Conservation (phyloP, 2,888 invertebrate genomes). For the Helleia helle region DNA sequence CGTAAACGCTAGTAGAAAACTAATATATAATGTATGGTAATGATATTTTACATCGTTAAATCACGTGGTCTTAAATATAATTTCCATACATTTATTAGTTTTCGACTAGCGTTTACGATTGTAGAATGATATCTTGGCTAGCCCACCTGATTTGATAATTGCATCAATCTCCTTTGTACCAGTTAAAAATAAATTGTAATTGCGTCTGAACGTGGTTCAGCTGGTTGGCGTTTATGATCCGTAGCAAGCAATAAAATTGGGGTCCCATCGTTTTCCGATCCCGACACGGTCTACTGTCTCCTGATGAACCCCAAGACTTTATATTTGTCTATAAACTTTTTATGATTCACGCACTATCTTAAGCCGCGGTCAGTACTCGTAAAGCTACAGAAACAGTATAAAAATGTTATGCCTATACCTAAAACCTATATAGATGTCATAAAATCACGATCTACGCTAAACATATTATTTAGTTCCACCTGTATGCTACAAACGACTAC, state of each 20-base stretch:
- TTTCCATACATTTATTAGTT: no score
- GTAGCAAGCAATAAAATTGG: conserved; percentile 69
- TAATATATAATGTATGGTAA: no score
- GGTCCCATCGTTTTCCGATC: conserved; percentile 62
- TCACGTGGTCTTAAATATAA: no score
- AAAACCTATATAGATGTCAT: not conserved
- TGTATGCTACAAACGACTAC: no score
- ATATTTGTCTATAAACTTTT: conserved; percentile 59
- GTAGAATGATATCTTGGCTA: no score
- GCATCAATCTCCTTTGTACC: no score
- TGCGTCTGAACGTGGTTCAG: conserved; percentile 44
- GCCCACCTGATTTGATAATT: no score
- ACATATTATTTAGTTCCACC: no score
- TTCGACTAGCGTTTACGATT: no score
- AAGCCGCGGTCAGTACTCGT: conserved; percentile 62
- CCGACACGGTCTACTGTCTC: conserved; percentile 39
- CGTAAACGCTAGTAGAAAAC: no score
- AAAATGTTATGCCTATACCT: not conserved
- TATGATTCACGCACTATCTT: conserved; percentile 50
- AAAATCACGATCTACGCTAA: no score
- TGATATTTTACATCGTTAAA: no score
- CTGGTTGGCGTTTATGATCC: conserved; percentile 52
- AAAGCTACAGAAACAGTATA: conserved; percentile 41
- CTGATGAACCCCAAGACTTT: conserved; percentile 63
- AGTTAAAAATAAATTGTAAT: conserved; percentile 44